Evolutionary conservation across 30 jellyfish, hydroid and myxozoan genomes (phyloP).

Genomic region (Chironex yamaguchii): DNA sequence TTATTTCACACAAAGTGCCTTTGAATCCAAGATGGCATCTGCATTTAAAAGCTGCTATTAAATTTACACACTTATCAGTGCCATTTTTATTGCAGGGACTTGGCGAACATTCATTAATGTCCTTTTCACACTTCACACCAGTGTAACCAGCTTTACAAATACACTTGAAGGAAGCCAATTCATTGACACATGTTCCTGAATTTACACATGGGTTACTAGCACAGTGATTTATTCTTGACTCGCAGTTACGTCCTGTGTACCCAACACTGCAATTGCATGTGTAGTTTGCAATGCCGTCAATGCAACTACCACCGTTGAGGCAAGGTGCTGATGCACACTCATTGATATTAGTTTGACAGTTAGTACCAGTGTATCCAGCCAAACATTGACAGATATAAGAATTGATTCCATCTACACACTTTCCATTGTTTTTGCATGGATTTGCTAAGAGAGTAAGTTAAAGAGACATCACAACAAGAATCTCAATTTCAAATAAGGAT

Average conservation of each 20-base stretch:
- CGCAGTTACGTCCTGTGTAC: constrained; percentile 77
- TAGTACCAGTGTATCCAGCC: constrained; percentile 77
- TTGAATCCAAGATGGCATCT: constrained; percentile 64
- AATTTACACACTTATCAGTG: constrained; percentile 53
- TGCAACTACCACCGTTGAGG: constrained; percentile 71
- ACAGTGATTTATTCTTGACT: constrained; percentile 66
- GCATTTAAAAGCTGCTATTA: constrained; percentile 53
- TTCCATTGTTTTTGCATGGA: constrained; percentile 76
- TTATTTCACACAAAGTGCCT: constrained; percentile 75
- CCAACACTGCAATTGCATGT: constrained; percentile 83
- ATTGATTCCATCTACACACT: constrained; percentile 76
- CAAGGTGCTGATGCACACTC: constrained; percentile 83
- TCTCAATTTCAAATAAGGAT: no score
- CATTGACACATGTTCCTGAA: constrained; percentile 63
- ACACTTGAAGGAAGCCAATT: constrained; percentile 61
- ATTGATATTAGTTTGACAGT: constrained; percentile 67
- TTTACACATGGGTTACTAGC: constrained; percentile 62
- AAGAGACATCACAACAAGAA: no score
- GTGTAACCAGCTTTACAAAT: constrained; percentile 68
- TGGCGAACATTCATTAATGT: constrained; percentile 69
- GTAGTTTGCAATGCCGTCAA: constrained; percentile 74
- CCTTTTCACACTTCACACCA: constrained; percentile 69
- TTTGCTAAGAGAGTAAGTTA: no score
- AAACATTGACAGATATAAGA: constrained; percentile 64
- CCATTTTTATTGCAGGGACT: constrained; percentile 83